Evolutionary conservation across 2,797 vertebrate species (phyloP), one percentile per base, ranked within the genome.

Genomic region (Tarsius wallacei): DNA sequence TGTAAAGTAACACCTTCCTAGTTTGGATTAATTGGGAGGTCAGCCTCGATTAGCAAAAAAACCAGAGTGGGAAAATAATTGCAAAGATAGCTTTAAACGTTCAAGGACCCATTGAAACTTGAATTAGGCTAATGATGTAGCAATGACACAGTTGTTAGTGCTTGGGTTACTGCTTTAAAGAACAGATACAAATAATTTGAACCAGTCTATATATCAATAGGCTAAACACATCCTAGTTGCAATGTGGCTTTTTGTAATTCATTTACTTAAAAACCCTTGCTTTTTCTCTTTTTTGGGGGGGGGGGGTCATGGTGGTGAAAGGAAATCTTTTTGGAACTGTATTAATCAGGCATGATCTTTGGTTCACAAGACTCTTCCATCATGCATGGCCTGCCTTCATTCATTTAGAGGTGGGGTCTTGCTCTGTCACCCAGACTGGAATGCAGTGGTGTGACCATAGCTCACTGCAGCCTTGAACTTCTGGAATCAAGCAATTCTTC

Each of bases 1-100:
- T 90, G 15, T 61, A 94, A 96, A 94, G 73, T 71, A 78, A 88
- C 91, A 73, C 51, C 61, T 85, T 59, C 66, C 5, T 49, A 63
- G 55, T 73, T 80, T 57, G 57, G 84, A 93, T 84, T 81, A 36
- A 84, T 15, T 57, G 28, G 70, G 61, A 91, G 7, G 31, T 66
- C 49, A 71, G 53, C 19, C 70, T 92, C 47, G 15, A 86, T 73
- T 15, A 96, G 26, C n/a, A 68, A 66, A 90, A 84, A 55, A 22
- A 22, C 28, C 63, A 71, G 87, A 81, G 87, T 84, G 82, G 81
- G 42, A 89, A 95, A 93, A 78, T 74, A 53, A 31, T 64, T 63
- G 2, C 33, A 53, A 86, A 93, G 64, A 93, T 28, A 36, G 71
- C 17, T 70, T 93, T 55, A 77, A 91, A 87, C 15, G 28, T 87